Percentiles rank a stretch among this genome's conserved stretches.
phyloP scores from a whole-genome alignment of 2,113 vertebrate species.

The Erythrocercus mccallii region DNA sequence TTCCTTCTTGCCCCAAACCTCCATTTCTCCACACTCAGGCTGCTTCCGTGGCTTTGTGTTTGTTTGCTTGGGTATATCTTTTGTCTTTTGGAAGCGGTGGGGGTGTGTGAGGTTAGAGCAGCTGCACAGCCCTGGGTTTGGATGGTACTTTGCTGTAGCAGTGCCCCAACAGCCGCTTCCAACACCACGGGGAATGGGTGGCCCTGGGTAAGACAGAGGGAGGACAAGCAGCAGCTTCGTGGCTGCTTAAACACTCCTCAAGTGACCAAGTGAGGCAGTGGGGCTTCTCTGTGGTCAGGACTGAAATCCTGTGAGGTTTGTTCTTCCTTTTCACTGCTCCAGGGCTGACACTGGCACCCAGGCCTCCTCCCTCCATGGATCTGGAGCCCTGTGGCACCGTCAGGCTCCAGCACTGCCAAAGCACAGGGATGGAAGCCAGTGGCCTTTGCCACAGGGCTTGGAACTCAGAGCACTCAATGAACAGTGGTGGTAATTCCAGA shows the following conservation, averaged over 20 bases:
- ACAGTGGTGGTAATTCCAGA: not conserved
- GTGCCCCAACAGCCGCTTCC: not conserved
- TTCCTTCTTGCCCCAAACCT: not conserved
- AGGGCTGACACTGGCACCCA: rapidly evolving
- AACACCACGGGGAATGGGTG: rapidly evolving
- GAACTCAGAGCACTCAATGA: not conserved
- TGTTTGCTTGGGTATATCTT: not conserved
- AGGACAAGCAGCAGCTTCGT: rapidly evolving
- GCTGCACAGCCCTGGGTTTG: not conserved
- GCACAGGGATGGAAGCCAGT: not conserved
- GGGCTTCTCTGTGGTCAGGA: not conserved
- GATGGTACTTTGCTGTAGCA: not conserved
- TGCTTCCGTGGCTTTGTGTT: not conserved
- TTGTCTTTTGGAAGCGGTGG: not conserved
- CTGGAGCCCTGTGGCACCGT: not conserved
- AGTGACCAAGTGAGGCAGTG: not conserved
- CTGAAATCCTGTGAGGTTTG: not conserved
- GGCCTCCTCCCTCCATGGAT: not conserved
- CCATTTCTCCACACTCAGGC: not conserved
- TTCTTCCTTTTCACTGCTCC: not conserved
- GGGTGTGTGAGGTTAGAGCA: not conserved
- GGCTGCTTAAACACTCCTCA: not conserved
- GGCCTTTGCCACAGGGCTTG: not conserved
- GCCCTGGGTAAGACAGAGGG: not conserved
- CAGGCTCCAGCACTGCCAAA: not conserved